phyloP scores from a whole-genome alignment of 2,113 vertebrate species.

The Poeciliopsis retropinna region DNA sequence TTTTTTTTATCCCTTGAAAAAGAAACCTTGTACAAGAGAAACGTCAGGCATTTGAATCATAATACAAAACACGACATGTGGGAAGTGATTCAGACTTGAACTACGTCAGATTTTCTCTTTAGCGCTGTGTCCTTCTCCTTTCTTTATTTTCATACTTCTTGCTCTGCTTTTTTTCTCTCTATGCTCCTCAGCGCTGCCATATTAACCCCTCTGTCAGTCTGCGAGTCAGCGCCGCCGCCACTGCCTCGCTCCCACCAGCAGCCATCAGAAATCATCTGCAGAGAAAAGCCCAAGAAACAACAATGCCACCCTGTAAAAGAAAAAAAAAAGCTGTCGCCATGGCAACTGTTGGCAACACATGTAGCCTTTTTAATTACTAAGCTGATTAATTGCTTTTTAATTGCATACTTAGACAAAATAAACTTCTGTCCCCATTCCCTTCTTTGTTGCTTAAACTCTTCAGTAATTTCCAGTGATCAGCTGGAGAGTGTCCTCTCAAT shows the following conservation, averaged over 20 bases:
- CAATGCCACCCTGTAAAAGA: slow-evolving; percentile 32
- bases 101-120: slow-evolving; percentile 2
- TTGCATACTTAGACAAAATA: slow-evolving; percentile 51
- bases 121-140: neutral
- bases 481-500: slow-evolving; percentile 1
- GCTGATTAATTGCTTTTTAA: slow-evolving; percentile 76
- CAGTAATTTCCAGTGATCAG: slow-evolving; percentile 16
- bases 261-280: slow-evolving; percentile 27
- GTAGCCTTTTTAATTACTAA: slow-evolving; percentile 71
- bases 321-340: slow-evolving; percentile 52
- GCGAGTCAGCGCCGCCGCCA: slow-evolving; percentile 17
- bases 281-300: slow-evolving; percentile 23
- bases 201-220: slow-evolving; percentile 57
- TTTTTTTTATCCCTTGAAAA: neutral
- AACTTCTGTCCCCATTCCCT: slow-evolving; percentile 5
- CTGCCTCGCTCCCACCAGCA: slow-evolving; percentile 43
- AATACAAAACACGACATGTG: slow-evolving; percentile 10
- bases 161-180: neutral
- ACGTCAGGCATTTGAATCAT: slow-evolving; percentile 1
- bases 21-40: slow-evolving; percentile 6
- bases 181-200: neutral
- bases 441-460: slow-evolving; percentile 14
- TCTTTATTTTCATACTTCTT: neutral
- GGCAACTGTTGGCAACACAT: slow-evolving; percentile 65
- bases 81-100: slow-evolving; percentile 29